These are phyloP conservation scores for Lithophane socia DNA, from an alignment of 2,888 invertebrate genomes.

Conservation along the genomic window DNA sequence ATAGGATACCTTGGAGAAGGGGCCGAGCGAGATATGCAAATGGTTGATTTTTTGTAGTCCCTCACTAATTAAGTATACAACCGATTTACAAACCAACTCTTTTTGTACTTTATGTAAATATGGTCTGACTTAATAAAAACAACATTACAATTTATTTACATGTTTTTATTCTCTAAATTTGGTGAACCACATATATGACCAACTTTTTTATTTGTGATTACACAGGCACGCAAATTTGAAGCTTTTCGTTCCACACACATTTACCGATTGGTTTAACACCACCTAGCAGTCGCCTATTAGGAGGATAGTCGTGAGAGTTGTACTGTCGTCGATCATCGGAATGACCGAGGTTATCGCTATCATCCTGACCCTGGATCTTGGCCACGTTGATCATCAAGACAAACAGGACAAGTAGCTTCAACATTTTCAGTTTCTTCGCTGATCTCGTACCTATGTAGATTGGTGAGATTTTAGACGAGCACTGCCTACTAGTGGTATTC, in stretches of 20 bases:
- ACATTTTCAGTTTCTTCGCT: neutral
- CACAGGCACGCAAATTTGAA: neutral
- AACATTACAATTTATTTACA: neutral
- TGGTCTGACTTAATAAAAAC: neutral
- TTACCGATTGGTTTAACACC: neutral
- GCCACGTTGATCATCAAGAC: conserved; percentile 1
- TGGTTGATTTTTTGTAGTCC: too few species aligned
- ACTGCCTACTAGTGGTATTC: too few species aligned
- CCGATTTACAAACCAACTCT: too few species aligned
- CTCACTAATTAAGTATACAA: too few species aligned
- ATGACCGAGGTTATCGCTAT: neutral
- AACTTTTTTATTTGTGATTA: neutral
- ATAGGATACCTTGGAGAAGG: too few species aligned
- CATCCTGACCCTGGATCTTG: conserved; percentile 1
- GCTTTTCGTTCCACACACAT: neutral
- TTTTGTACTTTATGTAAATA: neutral
- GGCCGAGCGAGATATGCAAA: too few species aligned
- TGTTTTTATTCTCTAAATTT: neutral
- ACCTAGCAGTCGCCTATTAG: neutral
- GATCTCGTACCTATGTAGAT: neutral
- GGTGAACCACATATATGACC: neutral
- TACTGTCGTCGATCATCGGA: neutral
- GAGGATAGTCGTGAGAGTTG: neutral
- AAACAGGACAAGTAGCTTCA: neutral
- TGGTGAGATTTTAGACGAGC: neutral